Evolutionary conservation across 1,140 invertebrate genomes (phyloP).

Genomic region (Diachasmimorpha longicaudata): DNA sequence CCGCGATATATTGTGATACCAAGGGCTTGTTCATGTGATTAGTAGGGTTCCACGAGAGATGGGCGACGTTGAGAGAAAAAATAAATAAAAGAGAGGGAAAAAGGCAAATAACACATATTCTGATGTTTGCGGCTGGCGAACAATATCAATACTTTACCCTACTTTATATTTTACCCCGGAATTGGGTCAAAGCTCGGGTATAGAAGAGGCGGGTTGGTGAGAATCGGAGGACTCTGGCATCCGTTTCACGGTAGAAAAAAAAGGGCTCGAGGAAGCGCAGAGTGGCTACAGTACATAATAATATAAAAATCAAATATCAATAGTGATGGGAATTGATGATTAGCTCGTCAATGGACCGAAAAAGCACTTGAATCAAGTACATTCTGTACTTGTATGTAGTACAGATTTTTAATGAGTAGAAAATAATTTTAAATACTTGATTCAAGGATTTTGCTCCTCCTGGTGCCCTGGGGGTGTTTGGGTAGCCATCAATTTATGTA

Average conservation of each 20-base stretch:
- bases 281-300: too few species aligned
- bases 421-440: too few species aligned
- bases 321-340: neutral
- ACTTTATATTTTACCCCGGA: slow-evolving; percentile 28
- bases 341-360: too few species aligned
- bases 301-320: neutral
- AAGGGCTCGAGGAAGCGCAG: neutral
- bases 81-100: slow-evolving; percentile 13
- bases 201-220: neutral
- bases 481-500: too few species aligned
- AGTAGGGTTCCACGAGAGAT: neutral
- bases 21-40: neutral
- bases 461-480: too few species aligned
- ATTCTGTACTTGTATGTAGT: too few species aligned
- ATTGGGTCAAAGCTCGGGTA: slow-evolving; percentile 22
- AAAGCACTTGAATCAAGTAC: too few species aligned
- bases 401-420: too few species aligned
- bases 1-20: neutral
- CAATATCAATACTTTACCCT: slow-evolving; percentile 30
- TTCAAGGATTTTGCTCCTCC: too few species aligned
- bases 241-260: neutral
- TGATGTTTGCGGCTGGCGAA: slow-evolving; percentile 24
- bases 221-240: slow-evolving; percentile 8
- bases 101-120: slow-evolving; percentile 28
- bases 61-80: slow-evolving; percentile 9